Conservation (phyloP, 2,797 vertebrate genomes). For the Melanotaenia pygmaea region DNA sequence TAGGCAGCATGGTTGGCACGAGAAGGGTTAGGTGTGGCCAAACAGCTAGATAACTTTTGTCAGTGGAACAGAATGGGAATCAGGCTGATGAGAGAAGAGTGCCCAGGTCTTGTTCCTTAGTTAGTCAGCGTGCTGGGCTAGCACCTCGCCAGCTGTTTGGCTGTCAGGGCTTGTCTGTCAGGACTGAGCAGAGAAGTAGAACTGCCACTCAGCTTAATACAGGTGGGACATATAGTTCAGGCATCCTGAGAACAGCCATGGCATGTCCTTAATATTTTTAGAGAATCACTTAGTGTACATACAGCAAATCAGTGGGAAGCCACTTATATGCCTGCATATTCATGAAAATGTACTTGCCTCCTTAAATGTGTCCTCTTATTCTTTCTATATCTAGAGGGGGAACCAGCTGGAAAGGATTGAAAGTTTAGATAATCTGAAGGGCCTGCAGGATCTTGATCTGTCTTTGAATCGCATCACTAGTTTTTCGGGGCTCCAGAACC, state of each 20-base stretch:
- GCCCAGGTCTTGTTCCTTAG: conserved; percentile 50
- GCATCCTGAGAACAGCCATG: conserved; percentile 36
- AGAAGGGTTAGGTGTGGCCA: conserved; percentile 62
- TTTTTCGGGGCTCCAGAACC: conserved; percentile 87
- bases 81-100: conserved; percentile 37
- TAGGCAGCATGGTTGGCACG: conserved; percentile 71
- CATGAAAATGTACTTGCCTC: conserved; percentile 4
- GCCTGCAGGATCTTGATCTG: conserved; percentile 87
- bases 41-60: conserved; percentile 64
- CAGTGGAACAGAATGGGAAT: conserved; percentile 52
- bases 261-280: conserved; percentile 63
- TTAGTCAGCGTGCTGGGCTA: conserved; percentile 62
- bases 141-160: conserved; percentile 75
- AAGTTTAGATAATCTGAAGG: conserved; percentile 83
- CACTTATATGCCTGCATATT: conserved; percentile 35
- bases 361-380: conserved; percentile 18
- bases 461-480: conserved; percentile 88
- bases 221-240: conserved; percentile 51
- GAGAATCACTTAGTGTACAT: conserved; percentile 29
- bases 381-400: conserved; percentile 80
- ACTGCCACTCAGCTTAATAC: conserved; percentile 63
- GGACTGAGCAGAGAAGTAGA: conserved; percentile 53
- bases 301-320: conserved; percentile 29
- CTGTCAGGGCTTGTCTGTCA: conserved; percentile 76
- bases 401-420: conserved; percentile 86